Conservation (phyloP, 2,888 invertebrate genomes). For the Xestia c-nigrum region DNA sequence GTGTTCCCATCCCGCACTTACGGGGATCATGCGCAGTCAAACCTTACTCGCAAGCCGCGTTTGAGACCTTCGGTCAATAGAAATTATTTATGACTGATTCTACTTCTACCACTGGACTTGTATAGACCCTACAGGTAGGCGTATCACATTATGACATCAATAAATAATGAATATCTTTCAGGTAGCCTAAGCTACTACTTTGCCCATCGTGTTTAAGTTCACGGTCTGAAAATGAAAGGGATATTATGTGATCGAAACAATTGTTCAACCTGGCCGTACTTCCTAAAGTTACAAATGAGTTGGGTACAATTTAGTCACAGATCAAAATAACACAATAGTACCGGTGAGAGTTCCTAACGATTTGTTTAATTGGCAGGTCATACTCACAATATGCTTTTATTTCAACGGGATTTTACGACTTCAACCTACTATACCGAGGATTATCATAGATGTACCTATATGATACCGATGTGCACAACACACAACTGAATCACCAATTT, state of each 20-base stretch:
- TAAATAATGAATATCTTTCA: neutral
- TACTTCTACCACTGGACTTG: neutral
- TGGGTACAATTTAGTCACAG: slow-evolving; percentile 68
- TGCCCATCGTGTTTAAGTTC: neutral
- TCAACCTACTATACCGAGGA: neutral
- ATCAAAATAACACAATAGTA: slow-evolving; percentile 64
- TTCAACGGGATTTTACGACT: slow-evolving; percentile 6
- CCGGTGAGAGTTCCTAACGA: slow-evolving; percentile 44
- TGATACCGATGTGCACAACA: neutral
- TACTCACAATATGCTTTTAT: slow-evolving; percentile 11
- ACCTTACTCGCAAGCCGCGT: neutral
- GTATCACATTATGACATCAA: neutral
- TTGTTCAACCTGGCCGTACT: slow-evolving; percentile 40
- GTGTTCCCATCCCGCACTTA: too few relatives aligned
- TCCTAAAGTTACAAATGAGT: slow-evolving; percentile 49
- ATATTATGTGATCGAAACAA: slow-evolving; percentile 52
- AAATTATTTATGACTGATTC: neutral
- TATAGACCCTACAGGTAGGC: neutral
- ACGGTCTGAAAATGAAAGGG: slow-evolving; percentile 38
- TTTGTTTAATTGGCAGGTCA: slow-evolving; percentile 26
- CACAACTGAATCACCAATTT: neutral
- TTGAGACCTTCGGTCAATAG: neutral
- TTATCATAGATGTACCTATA: neutral
- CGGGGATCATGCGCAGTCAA: too few relatives aligned
- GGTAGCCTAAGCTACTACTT: neutral